Evolutionary conservation across 1,140 invertebrate species (phyloP), one percentile per base, ranked within the genome.

Genomic region (Tachypleus tridentatus): DNA sequence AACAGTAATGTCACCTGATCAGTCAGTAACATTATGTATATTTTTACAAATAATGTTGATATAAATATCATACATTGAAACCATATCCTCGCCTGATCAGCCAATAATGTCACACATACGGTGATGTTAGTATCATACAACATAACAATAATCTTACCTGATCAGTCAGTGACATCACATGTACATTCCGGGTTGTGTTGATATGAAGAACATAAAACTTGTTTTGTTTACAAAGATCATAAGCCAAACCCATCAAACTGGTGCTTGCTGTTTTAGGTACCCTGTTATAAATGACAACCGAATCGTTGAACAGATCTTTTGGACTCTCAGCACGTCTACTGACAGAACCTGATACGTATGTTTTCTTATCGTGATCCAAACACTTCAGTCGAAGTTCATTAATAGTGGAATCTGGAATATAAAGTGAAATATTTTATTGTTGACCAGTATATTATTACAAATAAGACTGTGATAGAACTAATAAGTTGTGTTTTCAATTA

Each of bases 231-330:
- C 93, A 98, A 29, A 98, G 79, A 79, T 98, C 95, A 77, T 99
- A 99, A 4, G 91, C 93, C 64, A 99, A 85, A 70, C 95, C 95
- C 62, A 97, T 92, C 75, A 99, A 95, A 76, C 93, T 97, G 4
- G 97, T 99, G 4, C 95, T 98, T 4, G 89, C 97, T n/a, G 96
- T 98, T 79, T 99, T 99, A 29, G 97, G 97, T 52, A 98, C 93
- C 74, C 95, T 83, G 77, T 98, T 97, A 77, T 97, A 98, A 69
- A 97, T 89, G 54, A 97, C 82, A 51, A 97, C 82, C 61, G 86
- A 72, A 60, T 79, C 77, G 51, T 83, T 29, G 29, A 29, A 29
- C 2, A 29, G 2, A 29, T 29, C 29, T 29, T 29, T 29, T 29
- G 29, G 29, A 29, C 29, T 29, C 29, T 29, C 29, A 2, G 29